Conservation (phyloP, 1,140 invertebrate species). For the Trichogramma pretiosum region DNA sequence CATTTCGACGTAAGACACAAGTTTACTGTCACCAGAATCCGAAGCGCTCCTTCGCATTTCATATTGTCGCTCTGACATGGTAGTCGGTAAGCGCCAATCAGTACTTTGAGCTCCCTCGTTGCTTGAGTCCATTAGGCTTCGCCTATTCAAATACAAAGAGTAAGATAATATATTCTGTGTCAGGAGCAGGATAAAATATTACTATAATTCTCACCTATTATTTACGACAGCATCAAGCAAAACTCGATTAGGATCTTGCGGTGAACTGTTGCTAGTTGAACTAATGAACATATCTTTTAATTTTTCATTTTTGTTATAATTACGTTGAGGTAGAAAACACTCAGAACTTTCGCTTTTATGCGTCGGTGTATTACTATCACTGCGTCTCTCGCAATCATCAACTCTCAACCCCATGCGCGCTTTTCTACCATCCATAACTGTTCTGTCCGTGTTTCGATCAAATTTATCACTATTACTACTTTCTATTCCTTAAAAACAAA, state of each 20-base stretch:
- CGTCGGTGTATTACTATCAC: conserved; percentile 22
- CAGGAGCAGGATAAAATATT: neutral
- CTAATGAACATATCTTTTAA: conserved; percentile 27
- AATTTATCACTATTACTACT: conserved; percentile 40
- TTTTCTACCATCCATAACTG: conserved; percentile 38
- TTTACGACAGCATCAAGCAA: conserved; percentile 27
- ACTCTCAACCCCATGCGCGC: conserved; percentile 37
- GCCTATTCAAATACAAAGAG: conserved; percentile 3
- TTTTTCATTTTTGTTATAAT: conserved; percentile 23
- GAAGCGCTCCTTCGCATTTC: conserved; percentile 28
- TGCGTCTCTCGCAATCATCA: conserved; percentile 27
- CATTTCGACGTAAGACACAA: conserved; percentile 41
- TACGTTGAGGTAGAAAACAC: conserved; percentile 36
- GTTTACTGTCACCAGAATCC: conserved; percentile 31
- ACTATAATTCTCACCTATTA: conserved; percentile 14
- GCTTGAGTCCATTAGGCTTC: conserved; percentile 22
- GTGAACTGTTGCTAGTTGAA: conserved; percentile 27
- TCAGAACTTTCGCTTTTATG: conserved; percentile 42
- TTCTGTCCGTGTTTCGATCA: conserved; percentile 35
- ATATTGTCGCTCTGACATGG: conserved; percentile 33
- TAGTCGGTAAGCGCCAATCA: conserved; percentile 35
- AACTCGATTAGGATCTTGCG: conserved; percentile 28
- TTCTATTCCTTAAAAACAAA: conserved; percentile 14
- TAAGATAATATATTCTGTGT: neutral
- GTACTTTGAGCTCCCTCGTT: conserved; percentile 21